Evolutionary conservation across 1,140 invertebrate species (phyloP).

Genomic region (Chionoecetes opilio): DNA sequence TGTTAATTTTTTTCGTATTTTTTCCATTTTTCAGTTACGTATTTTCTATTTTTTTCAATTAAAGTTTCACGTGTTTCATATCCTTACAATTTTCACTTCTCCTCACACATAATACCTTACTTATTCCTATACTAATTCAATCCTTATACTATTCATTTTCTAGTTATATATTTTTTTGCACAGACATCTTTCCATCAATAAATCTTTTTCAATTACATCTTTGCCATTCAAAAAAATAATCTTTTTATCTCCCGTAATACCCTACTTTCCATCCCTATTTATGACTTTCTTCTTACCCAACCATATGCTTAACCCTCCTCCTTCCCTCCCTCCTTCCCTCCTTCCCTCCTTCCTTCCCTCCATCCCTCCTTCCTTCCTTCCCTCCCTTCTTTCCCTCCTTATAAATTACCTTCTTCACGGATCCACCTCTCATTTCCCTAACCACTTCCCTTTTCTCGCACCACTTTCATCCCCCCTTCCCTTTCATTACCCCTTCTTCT

Average conservation of each 20-base stretch:
- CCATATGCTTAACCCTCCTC: no score
- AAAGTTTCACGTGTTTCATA: no score
- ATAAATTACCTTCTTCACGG: not conserved
- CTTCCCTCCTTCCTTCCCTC: not conserved
- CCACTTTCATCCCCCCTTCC: not conserved
- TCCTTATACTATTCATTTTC: no score
- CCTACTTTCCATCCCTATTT: not conserved
- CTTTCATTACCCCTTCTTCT: not conserved
- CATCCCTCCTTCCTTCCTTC: not conserved
- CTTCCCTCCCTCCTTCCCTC: not conserved
- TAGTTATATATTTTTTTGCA: no score
- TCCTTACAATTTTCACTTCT: not conserved
- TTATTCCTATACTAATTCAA: no score
- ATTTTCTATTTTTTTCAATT: not conserved
- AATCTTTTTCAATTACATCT: not conserved
- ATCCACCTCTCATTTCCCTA: not conserved
- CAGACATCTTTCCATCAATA: not conserved
- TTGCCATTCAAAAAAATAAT: no score
- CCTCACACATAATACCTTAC: no score
- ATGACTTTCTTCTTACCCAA: not conserved
- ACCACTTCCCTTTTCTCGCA: not conserved
- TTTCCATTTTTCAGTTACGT: not conserved
- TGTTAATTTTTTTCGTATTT: no score
- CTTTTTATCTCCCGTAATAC: not conserved
- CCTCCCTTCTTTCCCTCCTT: not conserved